A percentile compares a stretch with the other conserved stretches of the same genome.
These are phyloP conservation scores for Potamilus streckersoni DNA, from an alignment of 1,140 invertebrate species.

Conservation along the genomic window DNA sequence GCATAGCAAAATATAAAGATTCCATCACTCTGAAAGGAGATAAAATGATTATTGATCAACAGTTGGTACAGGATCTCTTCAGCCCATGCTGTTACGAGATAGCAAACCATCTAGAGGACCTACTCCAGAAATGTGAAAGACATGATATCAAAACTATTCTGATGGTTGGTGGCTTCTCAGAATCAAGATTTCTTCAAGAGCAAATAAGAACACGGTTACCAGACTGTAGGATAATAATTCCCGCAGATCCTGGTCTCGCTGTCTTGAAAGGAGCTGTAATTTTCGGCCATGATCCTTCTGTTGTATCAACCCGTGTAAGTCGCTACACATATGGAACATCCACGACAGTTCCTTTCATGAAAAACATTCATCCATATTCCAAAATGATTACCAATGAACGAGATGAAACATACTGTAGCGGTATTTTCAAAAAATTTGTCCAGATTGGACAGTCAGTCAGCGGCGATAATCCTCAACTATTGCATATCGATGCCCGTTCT, in stretches of 20 bases:
- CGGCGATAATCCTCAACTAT: slow-evolving; percentile 1
- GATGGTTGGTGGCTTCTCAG: slow-evolving; percentile 40
- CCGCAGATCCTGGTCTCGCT: slow-evolving; percentile 24
- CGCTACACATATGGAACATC: slow-evolving; percentile 30
- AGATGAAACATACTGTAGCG: slow-evolving; percentile 14
- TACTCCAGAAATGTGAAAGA: slow-evolving; percentile 3
- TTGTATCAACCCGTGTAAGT: slow-evolving; percentile 15
- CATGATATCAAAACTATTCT: slow-evolving; percentile 17
- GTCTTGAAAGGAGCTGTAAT: slow-evolving; percentile 38
- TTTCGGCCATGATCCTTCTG: slow-evolving; percentile 29
- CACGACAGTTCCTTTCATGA: slow-evolving; percentile 4
- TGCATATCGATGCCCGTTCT: slow-evolving; percentile 6
- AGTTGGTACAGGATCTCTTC: slow-evolving; percentile 10
- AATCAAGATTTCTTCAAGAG: slow-evolving; percentile 25
- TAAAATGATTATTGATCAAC: slow-evolving; percentile 13
- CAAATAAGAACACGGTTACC: slow-evolving; percentile 7
- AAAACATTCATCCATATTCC: slow-evolving; percentile 8
- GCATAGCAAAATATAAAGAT: neutral
- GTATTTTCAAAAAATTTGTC: slow-evolving; percentile 22
- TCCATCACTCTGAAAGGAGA: slow-evolving; percentile 5
- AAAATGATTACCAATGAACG: slow-evolving; percentile 2
- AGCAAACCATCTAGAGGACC: neutral
- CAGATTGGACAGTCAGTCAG: slow-evolving; percentile 15
- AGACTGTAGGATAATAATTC: slow-evolving; percentile 27
- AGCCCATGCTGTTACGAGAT: slow-evolving; percentile 1